These are phyloP conservation scores for Euthynnus affinis DNA, from an alignment of 2,797 vertebrate species.

Conservation along the genomic window DNA sequence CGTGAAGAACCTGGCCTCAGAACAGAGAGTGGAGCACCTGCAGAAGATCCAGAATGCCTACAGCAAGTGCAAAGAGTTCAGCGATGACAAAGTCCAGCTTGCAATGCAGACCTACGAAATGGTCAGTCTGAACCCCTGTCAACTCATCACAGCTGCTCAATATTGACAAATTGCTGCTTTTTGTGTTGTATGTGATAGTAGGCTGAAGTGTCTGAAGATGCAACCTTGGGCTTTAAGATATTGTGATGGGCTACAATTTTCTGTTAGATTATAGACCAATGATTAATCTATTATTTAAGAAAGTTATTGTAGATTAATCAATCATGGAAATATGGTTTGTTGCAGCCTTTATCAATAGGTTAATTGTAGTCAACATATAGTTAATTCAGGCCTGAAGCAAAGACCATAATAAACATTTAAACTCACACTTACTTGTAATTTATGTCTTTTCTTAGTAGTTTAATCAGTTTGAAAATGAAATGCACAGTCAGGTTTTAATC, in stretches of 20 bases:
- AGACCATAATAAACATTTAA: neutral
- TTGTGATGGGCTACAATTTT: no score
- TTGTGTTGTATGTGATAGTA: neutral
- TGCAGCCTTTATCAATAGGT: no score
- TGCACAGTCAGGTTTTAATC: neutral
- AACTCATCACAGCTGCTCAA: neutral
- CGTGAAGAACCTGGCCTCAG: conserved; percentile 89
- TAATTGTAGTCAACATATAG: neutral
- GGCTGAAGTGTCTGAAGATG: no score
- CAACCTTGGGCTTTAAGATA: no score
- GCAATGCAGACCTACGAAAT: conserved; percentile 99
- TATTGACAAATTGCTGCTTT: neutral
- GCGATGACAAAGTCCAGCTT: conserved; percentile 97
- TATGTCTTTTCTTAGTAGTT: neutral
- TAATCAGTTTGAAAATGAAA: neutral
- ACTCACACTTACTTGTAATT: neutral
- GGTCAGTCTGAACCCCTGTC: conserved; percentile 83
- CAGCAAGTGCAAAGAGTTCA: conserved; percentile 96
- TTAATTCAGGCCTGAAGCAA: neutral
- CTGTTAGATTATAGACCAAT: no score
- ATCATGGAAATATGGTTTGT: no score
- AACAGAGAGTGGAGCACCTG: conserved; percentile 93
- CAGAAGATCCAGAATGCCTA: conserved; percentile 95
- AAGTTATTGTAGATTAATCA: no score
- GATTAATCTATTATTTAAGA: no score